A percentile compares a stretch with the other conserved stretches of the same genome.
Evolutionary conservation across 2,888 invertebrate species (phyloP).

Genomic region (Molorchus minor): DNA sequence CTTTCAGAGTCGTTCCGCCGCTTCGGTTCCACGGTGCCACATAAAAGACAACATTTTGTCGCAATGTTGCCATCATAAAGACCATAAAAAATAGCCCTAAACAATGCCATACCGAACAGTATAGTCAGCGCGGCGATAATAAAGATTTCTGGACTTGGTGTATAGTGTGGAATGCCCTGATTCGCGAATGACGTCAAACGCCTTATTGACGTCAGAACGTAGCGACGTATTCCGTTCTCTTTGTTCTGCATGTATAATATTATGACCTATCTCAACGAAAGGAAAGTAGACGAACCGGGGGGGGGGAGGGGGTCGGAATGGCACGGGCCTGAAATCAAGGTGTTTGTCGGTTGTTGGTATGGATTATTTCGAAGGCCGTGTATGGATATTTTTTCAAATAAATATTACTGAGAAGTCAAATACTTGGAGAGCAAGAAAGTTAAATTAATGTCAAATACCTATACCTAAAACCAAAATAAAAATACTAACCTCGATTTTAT

Average conservation of each 20-base stretch:
- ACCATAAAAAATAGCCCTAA: not conserved
- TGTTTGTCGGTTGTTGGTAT: too few relatives aligned
- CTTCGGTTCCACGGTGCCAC: too few relatives aligned
- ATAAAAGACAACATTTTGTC: conserved; percentile 9
- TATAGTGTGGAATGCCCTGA: conserved; percentile 62
- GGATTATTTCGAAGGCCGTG: too few relatives aligned
- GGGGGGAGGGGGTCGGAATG: too few relatives aligned
- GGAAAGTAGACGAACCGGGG: conserved; percentile 38
- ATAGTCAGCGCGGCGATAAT: conserved; percentile 6
- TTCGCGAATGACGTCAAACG: conserved; percentile 49
- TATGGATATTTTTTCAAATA: too few relatives aligned
- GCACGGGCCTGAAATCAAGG: too few relatives aligned
- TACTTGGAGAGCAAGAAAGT: too few relatives aligned
- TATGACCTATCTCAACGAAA: conserved; percentile 42
- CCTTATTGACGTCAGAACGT: conserved; percentile 26
- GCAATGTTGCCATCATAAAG: not conserved
- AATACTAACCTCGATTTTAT: too few relatives aligned
- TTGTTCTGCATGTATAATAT: conserved; percentile 11
- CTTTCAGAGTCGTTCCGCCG: too few relatives aligned
- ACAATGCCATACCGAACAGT: conserved; percentile 9
- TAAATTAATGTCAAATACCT: too few relatives aligned
- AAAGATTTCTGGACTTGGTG: not conserved
- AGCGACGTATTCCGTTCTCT: conserved; percentile 14
- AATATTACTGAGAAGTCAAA: too few relatives aligned
- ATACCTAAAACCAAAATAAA: too few relatives aligned